Evolutionary conservation across 2,888 invertebrate species (phyloP), one percentile per base, ranked within the genome.

Genomic region (Empis livida): DNA sequence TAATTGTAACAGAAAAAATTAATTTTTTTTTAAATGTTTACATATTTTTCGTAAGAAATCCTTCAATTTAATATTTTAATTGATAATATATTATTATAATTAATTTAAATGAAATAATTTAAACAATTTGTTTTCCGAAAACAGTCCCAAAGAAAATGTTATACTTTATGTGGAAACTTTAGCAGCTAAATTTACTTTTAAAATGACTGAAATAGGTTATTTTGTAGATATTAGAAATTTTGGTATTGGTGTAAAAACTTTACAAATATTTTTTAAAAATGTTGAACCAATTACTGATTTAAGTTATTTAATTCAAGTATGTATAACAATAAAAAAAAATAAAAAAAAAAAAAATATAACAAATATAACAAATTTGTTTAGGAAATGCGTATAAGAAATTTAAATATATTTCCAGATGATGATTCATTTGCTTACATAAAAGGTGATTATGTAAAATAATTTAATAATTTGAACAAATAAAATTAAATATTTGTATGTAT

Each of bases 361-460:
- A 15, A 27, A 23, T 44, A 6, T 20, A 44, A 40, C 15, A n/a
- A n/a, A n/a, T 27, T 17, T 10, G 10, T 41, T 17, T 27, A 64
- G 66, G 39, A 44, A 1, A 57, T 66, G 15, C 53, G 52, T 15
- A 56, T 59, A 13, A 59, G 55, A 20, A 55, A 59, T 40, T 50
- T 66, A 1, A 67, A 67, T 30, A 64, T 67, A 23, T 67, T 67
- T 49, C 57, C 65, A 2, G 60, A 65, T 17, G 48, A 52, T 8
- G 67, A 67, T 52, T 64, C 66, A 6, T 32, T 55, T 2, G 60
- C 49, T 44, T 67, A 67, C 44, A 61, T 67, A 11, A 60, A 57
- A 31, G 64, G 62, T 32, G 46, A 0, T 42, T 32, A 15, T 2
- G 8, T 15, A 35, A 20, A 2, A 11, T 11, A 9, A 10, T 10